phyloP scores from a whole-genome alignment of 2,113 vertebrate genomes.

The Rhinoderma darwinii region DNA sequence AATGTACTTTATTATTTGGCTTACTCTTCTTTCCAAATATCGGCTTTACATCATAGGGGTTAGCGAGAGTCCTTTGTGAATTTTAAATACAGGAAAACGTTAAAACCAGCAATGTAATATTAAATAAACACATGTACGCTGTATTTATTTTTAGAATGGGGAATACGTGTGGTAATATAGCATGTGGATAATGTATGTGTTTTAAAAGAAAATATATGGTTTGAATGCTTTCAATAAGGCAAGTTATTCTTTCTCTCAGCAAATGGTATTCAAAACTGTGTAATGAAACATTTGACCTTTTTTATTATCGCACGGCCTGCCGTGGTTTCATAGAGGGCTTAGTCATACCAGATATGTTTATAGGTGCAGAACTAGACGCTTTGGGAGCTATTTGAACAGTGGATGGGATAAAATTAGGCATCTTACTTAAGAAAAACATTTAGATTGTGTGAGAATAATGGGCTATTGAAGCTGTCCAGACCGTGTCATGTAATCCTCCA shows the following conservation, averaged over 20 bases:
- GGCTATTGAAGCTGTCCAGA: constrained; percentile 32
- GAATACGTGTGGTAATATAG: constrained; percentile 51
- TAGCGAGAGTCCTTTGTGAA: constrained; percentile 57
- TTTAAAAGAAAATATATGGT: constrained; percentile 51
- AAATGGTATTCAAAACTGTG: constrained; percentile 44
- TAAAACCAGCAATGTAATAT: constrained; percentile 55
- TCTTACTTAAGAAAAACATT: constrained; percentile 44
- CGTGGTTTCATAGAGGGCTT: constrained; percentile 17
- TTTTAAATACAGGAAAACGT: constrained; percentile 55
- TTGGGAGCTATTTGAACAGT: constrained; percentile 15
- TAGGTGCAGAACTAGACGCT: constrained; percentile 9
- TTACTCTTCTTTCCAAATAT: constrained; percentile 56
- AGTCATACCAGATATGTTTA: constrained; percentile 20
- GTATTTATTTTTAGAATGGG: constrained; percentile 56
- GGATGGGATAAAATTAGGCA: constrained; percentile 21
- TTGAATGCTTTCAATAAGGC: constrained; percentile 43
- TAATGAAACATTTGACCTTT: constrained; percentile 49
- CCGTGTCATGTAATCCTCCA: constrained; percentile 2
- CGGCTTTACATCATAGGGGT: constrained; percentile 58
- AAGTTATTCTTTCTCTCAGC: constrained; percentile 51
- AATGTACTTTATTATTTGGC: constrained; percentile 59
- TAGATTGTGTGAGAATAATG: constrained; percentile 26
- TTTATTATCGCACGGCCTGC: constrained; percentile 26
- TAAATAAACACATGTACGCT: constrained; percentile 54
- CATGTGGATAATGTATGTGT: constrained; percentile 49